These are phyloP conservation scores for Uropsilus gracilis DNA, from an alignment of 2,113 vertebrate species.

Conservation along the genomic window DNA sequence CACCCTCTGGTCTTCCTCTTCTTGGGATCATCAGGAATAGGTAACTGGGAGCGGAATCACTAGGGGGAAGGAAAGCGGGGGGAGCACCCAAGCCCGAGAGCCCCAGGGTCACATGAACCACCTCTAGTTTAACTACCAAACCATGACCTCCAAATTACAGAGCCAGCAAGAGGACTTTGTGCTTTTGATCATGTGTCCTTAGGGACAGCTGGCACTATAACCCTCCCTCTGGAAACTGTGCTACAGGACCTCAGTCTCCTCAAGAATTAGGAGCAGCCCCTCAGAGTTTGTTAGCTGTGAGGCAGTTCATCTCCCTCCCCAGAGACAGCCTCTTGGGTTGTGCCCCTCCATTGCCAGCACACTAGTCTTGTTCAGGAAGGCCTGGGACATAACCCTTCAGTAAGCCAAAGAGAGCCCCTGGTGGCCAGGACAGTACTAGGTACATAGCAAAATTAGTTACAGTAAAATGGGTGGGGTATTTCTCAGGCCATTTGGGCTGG, in stretches of 20 bases:
- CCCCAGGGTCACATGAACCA: neutral
- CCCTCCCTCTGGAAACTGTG: neutral
- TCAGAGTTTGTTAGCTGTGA: neutral
- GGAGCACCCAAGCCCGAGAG: neutral
- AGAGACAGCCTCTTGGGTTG: neutral
- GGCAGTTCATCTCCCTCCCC: neutral
- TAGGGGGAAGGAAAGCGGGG: neutral
- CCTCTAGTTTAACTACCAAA: slow-evolving; percentile 26
- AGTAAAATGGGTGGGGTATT: neutral
- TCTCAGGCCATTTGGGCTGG: neutral
- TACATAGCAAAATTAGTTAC: neutral
- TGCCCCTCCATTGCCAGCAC: neutral
- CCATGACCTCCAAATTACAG: slow-evolving; percentile 36
- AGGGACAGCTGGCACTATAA: neutral
- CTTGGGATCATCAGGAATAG: slow-evolving; percentile 97
- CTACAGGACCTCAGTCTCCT: neutral
- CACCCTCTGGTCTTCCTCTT: slow-evolving; percentile 98
- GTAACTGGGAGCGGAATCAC: slow-evolving; percentile 83
- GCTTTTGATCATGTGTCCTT: neutral
- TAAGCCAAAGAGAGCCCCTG: neutral
- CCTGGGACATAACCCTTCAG: neutral
- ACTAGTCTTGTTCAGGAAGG: neutral
- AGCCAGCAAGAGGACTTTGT: neutral
- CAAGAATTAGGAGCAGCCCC: neutral
- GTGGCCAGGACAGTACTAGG: neutral